Percentiles rank a stretch among this genome's conserved stretches.
Conservation (phyloP, 2,797 vertebrate species). For the Buphagus erythrorhynchus region DNA sequence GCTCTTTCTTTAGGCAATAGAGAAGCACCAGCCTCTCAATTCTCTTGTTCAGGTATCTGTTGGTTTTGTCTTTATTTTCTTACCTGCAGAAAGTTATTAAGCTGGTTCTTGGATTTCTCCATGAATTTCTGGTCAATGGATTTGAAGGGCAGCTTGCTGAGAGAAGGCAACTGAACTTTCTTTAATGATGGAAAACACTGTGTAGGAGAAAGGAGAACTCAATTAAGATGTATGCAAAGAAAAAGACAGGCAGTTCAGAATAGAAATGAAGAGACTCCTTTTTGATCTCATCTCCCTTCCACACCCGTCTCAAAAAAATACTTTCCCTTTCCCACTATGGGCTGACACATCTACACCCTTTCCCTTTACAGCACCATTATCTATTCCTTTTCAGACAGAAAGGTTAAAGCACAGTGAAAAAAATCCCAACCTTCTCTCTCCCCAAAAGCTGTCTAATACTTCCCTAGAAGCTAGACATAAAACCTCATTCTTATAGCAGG, state of each 20-base stretch:
- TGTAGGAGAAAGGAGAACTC: background rate
- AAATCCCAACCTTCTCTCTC: background rate
- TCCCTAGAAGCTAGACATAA: background rate
- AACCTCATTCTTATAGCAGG: background rate
- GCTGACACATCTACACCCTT: background rate
- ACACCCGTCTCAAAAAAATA: background rate
- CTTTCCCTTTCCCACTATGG: background rate
- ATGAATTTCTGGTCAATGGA: conserved; percentile 97
- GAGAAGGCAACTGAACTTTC: conserved; percentile 95
- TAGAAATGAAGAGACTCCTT: background rate
- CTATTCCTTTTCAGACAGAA: background rate
- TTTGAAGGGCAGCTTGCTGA: conserved; percentile 99
- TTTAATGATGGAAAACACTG: conserved; percentile 97
- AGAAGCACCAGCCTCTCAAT: background rate
- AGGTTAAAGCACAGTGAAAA: background rate
- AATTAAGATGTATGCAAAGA: background rate
- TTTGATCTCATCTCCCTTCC: background rate
- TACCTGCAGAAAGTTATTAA: conserved; percentile 97
- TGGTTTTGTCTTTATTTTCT: conserved; percentile 6
- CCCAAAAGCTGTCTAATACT: background rate
- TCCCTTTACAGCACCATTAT: background rate
- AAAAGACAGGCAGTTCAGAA: background rate
- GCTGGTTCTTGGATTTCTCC: conserved; percentile 96
- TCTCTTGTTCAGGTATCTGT: background rate
- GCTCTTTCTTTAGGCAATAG: background rate